Evolutionary conservation across 2,888 invertebrate genomes (phyloP).

Genomic region (Polymixis flavicincta): DNA sequence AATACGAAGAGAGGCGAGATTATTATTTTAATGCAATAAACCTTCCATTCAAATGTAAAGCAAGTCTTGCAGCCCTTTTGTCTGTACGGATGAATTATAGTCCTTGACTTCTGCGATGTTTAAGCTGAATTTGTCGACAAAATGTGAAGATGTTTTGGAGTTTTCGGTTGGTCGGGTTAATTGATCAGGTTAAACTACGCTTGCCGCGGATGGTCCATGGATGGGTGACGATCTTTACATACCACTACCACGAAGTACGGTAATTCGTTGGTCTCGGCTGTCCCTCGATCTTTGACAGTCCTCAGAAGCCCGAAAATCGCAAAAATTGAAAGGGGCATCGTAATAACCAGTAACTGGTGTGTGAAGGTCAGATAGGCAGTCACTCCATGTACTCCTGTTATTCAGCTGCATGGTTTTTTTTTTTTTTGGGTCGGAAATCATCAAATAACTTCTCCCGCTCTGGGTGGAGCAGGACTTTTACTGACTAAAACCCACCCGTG

Average conservation of each 20-base stretch:
- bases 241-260: not conserved
- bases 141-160: conserved; percentile 15
- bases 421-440: too few species aligned
- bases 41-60: conserved; percentile 76
- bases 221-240: not conserved
- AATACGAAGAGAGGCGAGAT: conserved; percentile 66
- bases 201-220: not conserved
- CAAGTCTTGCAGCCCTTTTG: conserved; percentile 73
- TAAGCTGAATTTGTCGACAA: conserved; percentile 33
- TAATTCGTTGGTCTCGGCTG: too few species aligned
- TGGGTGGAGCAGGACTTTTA: too few species aligned
- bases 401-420: not conserved
- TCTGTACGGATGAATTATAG: conserved; percentile 70
- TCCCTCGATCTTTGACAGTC: not conserved
- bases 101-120: conserved; percentile 58
- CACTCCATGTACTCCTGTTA: not conserved
- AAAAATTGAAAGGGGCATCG: too few species aligned
- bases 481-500: too few species aligned
- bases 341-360: not conserved
- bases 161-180: not conserved
- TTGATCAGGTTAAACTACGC: too few species aligned
- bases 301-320: not conserved
- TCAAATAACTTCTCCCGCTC: too few species aligned
- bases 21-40: conserved; percentile 80
- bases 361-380: too few species aligned